Conservation (phyloP, 1,140 invertebrate genomes). For the Notospermus geniculatus region DNA sequence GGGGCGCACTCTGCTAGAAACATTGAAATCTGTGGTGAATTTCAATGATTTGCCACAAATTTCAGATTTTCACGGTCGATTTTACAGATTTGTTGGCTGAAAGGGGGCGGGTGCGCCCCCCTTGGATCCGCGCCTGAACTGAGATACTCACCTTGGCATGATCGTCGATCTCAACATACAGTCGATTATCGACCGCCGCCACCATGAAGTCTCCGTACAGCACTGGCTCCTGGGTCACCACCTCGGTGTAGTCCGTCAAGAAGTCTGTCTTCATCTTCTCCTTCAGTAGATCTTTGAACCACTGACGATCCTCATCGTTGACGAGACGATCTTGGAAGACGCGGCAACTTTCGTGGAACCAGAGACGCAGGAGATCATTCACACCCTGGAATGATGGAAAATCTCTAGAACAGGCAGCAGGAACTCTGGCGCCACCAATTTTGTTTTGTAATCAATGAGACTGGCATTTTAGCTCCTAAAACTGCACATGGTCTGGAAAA, state of each 20-base stretch:
- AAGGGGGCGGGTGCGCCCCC: too few relatives aligned
- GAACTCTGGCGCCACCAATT: too few relatives aligned
- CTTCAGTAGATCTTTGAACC: constrained; percentile 49
- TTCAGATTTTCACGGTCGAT: too few relatives aligned
- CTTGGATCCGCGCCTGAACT: neutral
- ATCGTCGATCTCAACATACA: constrained; percentile 51
- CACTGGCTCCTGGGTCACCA: constrained; percentile 51
- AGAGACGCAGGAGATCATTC: constrained; percentile 47
- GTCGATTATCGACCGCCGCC: constrained; percentile 38
- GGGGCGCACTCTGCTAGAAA: too few relatives aligned
- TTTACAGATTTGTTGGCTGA: too few relatives aligned
- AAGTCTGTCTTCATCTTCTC: constrained; percentile 52
- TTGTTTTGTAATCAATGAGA: neutral
- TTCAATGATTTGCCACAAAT: too few relatives aligned
- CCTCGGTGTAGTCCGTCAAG: constrained; percentile 43
- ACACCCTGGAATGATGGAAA: constrained; percentile 22
- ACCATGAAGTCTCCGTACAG: constrained; percentile 57
- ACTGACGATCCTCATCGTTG: constrained; percentile 54
- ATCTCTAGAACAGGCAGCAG: too few relatives aligned
- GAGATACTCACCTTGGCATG: constrained; percentile 43
- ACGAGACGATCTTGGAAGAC: constrained; percentile 59
- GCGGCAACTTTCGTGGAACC: constrained; percentile 56
- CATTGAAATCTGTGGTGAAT: too few relatives aligned
- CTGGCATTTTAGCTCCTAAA: too few relatives aligned
- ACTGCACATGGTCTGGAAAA: too few relatives aligned